Base-by-base conservation (phyloP, 2,113 vertebrate species). In the Albula glossodonta region DNA sequence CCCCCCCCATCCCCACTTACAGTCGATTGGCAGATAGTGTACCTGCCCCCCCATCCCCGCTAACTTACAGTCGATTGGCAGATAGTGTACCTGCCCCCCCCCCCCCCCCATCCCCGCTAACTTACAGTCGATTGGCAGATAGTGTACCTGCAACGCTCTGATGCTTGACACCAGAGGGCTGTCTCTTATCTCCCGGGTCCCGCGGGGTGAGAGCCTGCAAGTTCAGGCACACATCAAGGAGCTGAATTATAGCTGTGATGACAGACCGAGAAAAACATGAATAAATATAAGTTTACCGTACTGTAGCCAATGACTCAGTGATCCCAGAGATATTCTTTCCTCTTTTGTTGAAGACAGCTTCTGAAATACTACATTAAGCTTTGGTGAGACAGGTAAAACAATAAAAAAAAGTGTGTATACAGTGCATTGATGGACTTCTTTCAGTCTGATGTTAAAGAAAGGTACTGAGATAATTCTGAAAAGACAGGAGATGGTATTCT, bases 171-270 rank as follows among this genome's bases (percentile, higher is more conserved):
- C 70, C 70, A 31, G 31, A 66, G 31, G 15, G 13, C 57, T 15
- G 41, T 22, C 52, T 17, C 77, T 86, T 52, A 79, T 63, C 60
- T 70, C 81, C 19, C 82, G 41, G 70, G 70, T 51, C 13, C 19
- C 19, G 70, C n/a, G 11, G 51, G 81, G 52, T 70, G 49, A 78
- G 51, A 86, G 41, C 53, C 70, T 17, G 86, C 81, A 60, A 79
- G 66, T 63, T 53, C 13, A 41, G 51, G 60, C 86, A 79, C 49
- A 83, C 17, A 50, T 9, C 51, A 56, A 10, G 17, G 51, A 25
- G 12, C 66, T 19, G 19, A 82, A 83, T 78, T 60, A 60, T 50
- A 53, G 19, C n/a, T 78, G 83, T 8, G 48, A 13, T 49, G 52
- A 80, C 84, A 80, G 78, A 57, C 4, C 19, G 48, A 19, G 53